Conservation (phyloP, 37 sponge, comb jelly and placozoan species). For the Chondrosia reniformis region DNA sequence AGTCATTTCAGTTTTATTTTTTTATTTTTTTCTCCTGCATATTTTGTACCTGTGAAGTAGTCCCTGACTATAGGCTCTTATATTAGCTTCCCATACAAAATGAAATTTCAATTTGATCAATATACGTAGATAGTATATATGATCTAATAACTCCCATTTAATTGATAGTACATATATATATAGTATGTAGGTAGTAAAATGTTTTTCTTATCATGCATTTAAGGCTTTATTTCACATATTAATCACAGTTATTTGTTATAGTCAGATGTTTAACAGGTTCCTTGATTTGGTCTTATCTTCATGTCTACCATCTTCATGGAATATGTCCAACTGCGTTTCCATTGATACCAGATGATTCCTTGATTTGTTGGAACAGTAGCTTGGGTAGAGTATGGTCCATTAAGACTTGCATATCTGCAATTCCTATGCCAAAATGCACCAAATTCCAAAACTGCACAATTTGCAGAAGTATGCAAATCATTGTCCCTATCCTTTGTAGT, state of each 20-base stretch:
- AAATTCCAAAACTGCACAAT: neutral
- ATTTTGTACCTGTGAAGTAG: no score
- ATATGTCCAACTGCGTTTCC: neutral
- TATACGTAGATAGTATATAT: no score
- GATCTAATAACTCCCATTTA: no score
- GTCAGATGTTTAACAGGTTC: no score
- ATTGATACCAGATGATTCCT: conserved; percentile 14
- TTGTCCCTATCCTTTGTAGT: conserved; percentile 14
- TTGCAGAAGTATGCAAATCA: neutral
- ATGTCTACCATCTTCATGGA: conserved; percentile 18
- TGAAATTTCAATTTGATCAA: no score
- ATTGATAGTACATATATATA: no score
- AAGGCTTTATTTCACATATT: no score
- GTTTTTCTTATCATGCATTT: neutral
- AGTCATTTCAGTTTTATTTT: no score
- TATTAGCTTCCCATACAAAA: no score
- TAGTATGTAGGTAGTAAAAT: neutral
- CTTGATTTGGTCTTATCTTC: conserved; percentile 3
- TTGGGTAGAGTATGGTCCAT: neutral
- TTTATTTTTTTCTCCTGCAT: no score
- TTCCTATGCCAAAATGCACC: conserved; percentile 7
- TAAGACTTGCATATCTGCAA: neutral
- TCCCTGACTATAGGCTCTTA: no score
- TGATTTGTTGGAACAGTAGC: neutral
- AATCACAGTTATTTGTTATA: no score